Conservation (phyloP, 2,888 invertebrate species). For the Latrodectus elegans region DNA sequence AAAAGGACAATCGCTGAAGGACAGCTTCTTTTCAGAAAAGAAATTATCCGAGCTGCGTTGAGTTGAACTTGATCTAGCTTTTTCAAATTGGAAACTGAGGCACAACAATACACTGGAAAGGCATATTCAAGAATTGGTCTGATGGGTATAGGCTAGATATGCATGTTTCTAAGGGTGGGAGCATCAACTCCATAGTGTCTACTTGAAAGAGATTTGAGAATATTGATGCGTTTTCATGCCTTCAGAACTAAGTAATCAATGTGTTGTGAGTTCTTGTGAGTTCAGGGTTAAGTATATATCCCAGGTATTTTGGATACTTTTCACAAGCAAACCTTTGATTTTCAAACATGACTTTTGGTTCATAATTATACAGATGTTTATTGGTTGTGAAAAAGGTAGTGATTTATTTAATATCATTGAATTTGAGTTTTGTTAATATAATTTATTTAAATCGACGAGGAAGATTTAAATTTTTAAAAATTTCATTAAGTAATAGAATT, state of each 20-base stretch:
- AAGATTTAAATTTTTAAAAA: no score
- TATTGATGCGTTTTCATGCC: conserved; percentile 11
- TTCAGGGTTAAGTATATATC: conserved; percentile 16
- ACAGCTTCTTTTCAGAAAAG: no score
- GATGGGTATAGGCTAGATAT: conserved; percentile 4
- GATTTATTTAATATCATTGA: no score
- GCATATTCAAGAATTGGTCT: conserved; percentile 7
- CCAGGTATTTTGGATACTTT: conserved; percentile 19
- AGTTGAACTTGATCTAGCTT: no score
- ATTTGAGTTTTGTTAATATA: no score
- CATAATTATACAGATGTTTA: background rate
- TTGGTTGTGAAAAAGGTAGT: background rate
- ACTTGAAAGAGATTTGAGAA: conserved; percentile 13
- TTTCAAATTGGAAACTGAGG: background rate
- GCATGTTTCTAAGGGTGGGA: conserved; percentile 8
- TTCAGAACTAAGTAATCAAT: conserved; percentile 23
- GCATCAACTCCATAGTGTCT: background rate
- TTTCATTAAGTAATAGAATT: no score
- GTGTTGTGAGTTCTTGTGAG: conserved; percentile 17
- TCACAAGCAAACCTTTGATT: conserved; percentile 6
- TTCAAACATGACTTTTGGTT: background rate
- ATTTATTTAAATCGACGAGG: no score
- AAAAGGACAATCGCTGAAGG: no score
- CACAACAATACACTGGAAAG: background rate
- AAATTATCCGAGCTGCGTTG: no score